phyloP scores from a whole-genome alignment of 2,113 vertebrate species.

The Myodes glareolus region DNA sequence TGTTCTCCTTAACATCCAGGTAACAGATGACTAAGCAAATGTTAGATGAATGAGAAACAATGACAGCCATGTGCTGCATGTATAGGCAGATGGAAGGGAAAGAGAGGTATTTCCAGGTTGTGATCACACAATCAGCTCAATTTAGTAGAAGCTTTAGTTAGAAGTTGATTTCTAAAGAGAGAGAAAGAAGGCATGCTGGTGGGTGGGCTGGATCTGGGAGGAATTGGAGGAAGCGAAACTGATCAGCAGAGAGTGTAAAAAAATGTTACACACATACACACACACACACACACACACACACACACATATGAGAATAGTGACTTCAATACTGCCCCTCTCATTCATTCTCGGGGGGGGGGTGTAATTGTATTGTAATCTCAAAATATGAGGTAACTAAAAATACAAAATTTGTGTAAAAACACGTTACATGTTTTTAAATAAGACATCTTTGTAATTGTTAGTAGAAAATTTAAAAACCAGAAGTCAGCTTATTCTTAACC shows the following conservation, averaged over 20 bases:
- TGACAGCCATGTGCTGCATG: not conserved
- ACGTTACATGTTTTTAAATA: not conserved
- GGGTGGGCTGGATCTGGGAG: too few relatives aligned
- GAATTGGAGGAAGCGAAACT: not conserved
- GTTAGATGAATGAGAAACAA: not conserved
- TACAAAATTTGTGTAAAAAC: not conserved
- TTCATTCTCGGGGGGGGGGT: not conserved
- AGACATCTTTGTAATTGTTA: not conserved
- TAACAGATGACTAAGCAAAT: not conserved
- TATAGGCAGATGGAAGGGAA: not conserved
- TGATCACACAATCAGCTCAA: not conserved
- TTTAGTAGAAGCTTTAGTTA: not conserved
- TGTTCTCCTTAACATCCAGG: slow-evolving; percentile 13
- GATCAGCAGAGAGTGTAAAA: not conserved
- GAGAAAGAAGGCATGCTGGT: not conserved
- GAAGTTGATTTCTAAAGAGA: not conserved
- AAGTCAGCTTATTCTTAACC: not conserved
- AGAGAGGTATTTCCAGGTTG: not conserved
- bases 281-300: rapidly evolving
- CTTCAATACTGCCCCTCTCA: not conserved
- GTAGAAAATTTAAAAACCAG: not conserved
- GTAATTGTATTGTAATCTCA: not conserved
- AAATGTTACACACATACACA: not conserved
- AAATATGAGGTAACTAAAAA: not conserved
- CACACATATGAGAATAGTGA: not conserved